Conservation (phyloP, 2,797 vertebrate species). For the Darevskia nairensis region DNA sequence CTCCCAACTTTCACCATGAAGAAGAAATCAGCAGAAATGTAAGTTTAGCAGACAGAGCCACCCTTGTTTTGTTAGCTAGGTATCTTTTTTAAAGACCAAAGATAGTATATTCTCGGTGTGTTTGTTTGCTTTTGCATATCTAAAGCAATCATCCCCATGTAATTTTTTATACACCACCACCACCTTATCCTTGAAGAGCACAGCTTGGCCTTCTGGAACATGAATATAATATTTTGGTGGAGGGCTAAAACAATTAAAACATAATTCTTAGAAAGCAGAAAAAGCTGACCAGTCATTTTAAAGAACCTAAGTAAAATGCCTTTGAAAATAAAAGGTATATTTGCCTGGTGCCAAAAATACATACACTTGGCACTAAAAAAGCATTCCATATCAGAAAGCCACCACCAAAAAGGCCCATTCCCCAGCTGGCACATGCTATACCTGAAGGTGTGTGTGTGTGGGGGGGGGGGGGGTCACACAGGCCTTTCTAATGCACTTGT, state of each 20-base stretch:
- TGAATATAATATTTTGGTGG: neutral
- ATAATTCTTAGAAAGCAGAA: neutral
- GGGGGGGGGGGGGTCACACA: too few relatives aligned
- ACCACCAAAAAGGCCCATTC: too few relatives aligned
- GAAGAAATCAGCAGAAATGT: constrained; percentile 29
- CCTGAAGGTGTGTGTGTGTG: too few relatives aligned
- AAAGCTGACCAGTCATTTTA: too few relatives aligned
- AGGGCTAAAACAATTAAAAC: neutral
- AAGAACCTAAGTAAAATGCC: too few relatives aligned
- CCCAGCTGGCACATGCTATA: too few relatives aligned
- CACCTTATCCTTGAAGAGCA: neutral
- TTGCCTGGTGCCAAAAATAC: too few relatives aligned
- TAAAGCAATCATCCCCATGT: neutral
- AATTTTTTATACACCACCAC: neutral
- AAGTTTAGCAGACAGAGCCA: neutral
- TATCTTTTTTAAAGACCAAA: neutral
- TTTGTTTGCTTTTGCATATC: neutral
- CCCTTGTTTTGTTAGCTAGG: neutral
- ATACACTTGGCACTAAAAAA: too few relatives aligned
- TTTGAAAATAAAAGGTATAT: too few relatives aligned
- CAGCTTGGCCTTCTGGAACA: neutral
- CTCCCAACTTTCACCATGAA: neutral
- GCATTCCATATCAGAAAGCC: too few relatives aligned
- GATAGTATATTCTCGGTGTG: too few relatives aligned
- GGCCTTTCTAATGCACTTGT: too few relatives aligned